phyloP scores from a whole-genome alignment of 2,113 vertebrate genomes.

The Sorex araneus region DNA sequence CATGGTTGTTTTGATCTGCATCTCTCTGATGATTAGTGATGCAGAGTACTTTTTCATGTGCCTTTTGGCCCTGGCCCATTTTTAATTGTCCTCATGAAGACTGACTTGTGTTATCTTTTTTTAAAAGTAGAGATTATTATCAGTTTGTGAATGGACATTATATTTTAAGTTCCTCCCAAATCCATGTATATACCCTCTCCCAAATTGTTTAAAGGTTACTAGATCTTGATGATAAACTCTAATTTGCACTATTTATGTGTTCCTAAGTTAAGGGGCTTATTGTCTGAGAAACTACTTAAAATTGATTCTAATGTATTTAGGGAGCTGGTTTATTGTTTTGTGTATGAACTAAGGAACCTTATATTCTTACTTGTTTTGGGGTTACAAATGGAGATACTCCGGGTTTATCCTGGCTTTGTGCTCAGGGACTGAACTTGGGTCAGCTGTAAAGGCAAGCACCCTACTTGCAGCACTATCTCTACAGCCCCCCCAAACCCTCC shows the following conservation, averaged over 20 bases:
- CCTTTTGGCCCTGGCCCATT: too few relatives aligned
- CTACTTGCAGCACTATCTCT: too few relatives aligned
- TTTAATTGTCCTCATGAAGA: background rate
- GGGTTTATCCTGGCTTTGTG: too few relatives aligned
- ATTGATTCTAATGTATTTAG: background rate
- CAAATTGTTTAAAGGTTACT: background rate
- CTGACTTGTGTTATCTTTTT: too few relatives aligned
- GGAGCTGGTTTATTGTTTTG: constrained; percentile 23
- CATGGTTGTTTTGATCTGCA: too few relatives aligned
- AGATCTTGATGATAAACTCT: background rate
- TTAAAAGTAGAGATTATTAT: background rate
- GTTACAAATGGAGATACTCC: too few relatives aligned
- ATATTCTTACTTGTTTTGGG: too few relatives aligned
- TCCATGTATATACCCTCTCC: background rate
- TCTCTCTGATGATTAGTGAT: too few relatives aligned
- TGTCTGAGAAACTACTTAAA: constrained; percentile 2
- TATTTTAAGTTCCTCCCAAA: constrained; percentile 27
- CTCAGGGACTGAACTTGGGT: too few relatives aligned
- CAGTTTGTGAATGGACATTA: background rate
- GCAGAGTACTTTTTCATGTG: too few relatives aligned
- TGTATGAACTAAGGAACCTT: constrained; percentile 41
- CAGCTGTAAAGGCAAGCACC: too few relatives aligned
- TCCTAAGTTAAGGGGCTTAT: background rate
- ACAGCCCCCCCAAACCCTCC: too few relatives aligned
- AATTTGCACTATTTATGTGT: background rate